phyloP scores from a whole-genome alignment of 2,113 vertebrate genomes.

The Petromus typicus region DNA sequence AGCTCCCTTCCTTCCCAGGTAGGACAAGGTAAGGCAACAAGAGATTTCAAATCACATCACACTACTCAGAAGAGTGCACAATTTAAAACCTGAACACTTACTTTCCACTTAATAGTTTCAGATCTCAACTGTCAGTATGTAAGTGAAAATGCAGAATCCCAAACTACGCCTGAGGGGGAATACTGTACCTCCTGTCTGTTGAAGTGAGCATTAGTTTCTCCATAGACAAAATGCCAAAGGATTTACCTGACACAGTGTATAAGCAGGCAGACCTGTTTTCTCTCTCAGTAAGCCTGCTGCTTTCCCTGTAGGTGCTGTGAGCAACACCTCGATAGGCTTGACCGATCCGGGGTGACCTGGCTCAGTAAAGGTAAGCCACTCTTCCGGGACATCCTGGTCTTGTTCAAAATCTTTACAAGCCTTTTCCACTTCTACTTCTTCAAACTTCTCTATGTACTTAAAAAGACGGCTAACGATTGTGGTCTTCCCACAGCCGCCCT shows the following conservation, averaged over 20 bases:
- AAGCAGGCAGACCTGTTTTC: slow-evolving; percentile 88
- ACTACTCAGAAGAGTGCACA: not conserved
- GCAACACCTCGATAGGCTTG: slow-evolving; percentile 84
- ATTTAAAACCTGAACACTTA: not conserved
- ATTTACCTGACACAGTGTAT: slow-evolving; percentile 91
- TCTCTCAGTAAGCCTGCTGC: slow-evolving; percentile 88
- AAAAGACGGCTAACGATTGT: slow-evolving; percentile 90
- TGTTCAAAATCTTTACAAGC: slow-evolving; percentile 87
- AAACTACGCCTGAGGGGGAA: not conserved
- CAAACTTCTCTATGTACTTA: slow-evolving; percentile 81
- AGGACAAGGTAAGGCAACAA: not conserved
- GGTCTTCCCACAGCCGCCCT: slow-evolving; percentile 93
- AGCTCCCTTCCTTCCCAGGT: not conserved
- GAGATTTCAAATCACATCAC: not conserved
- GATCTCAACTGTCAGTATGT: not conserved
- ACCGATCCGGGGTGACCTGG: not conserved
- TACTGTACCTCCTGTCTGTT: not conserved
- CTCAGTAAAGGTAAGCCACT: slow-evolving; percentile 81
- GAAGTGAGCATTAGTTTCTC: not conserved
- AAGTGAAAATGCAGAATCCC: not conserved
- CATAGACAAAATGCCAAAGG: not conserved
- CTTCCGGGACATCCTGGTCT: slow-evolving; percentile 83
- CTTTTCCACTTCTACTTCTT: slow-evolving; percentile 81
- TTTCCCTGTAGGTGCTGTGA: slow-evolving; percentile 92
- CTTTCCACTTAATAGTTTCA: not conserved